Base-by-base conservation (phyloP, 1,140 invertebrate genomes). In the Drosophila kepulauana region DNA sequence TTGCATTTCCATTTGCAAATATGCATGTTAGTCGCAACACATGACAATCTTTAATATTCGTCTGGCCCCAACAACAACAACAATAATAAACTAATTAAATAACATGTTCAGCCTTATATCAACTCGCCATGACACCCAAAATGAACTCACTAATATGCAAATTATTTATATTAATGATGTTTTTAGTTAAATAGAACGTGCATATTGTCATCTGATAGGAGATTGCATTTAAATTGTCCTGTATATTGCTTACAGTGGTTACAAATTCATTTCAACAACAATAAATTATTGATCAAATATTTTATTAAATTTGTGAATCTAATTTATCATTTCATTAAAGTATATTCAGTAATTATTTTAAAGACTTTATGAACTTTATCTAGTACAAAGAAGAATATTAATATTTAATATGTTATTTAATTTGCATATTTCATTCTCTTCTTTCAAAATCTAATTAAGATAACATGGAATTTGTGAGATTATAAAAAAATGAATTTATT, bases 41-140 rank as follows among this genome's bases (percentile, higher is more conserved):
- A 65, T 58, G 43, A 56, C 61, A 63, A 63, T 56, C 48, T 35
- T 56, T 15, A 25, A 66, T 66, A 28, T 69, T 70, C 10, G 51
- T 56, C 10, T 57, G 51, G 5, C 35, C 20, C 20, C 52, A 38
- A 10, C 54, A 15, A 58, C 30, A 75, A 71, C 52, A 38, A 10
- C 54, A 15, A 58, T 30, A 75, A 71, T 75, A 75, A 75, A 48
- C 61, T 65, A 75, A 75, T 75, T 71, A 48, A 64, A 65, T 59
- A 51, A 71, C 35, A 64, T 41, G 41, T 5, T 49, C 8, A 15
- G 43, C 45, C 28, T 11, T 35, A 43, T 25, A 15, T 58, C 25
- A 68, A n/a, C 33, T 41, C 45, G 28, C 38, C 13, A 41, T 65
- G 30, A 43, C 59, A 46, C 28, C 35, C 57, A 10, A 51, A 58